Conservation (phyloP, 2,797 vertebrate genomes). For the Anguilla obscura region DNA sequence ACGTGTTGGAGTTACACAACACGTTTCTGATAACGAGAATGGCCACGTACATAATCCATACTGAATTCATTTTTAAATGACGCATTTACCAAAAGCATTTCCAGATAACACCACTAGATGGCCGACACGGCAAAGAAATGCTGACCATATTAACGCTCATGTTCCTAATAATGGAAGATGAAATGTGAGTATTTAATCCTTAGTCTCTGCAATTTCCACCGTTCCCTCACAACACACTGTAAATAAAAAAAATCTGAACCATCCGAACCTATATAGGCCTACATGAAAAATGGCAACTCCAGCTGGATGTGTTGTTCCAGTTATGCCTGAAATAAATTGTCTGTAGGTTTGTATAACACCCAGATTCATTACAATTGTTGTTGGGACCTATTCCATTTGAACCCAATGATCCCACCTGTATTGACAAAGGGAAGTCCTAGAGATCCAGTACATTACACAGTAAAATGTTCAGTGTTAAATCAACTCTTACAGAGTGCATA, state of each 20-base stretch:
- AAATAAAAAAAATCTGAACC: neutral
- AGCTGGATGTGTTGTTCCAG: neutral
- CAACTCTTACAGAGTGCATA: too few species aligned
- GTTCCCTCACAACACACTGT: neutral
- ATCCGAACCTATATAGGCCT: neutral
- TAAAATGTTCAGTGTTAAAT: too few species aligned
- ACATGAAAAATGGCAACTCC: neutral
- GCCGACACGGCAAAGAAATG: conserved; percentile 45
- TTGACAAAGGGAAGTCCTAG: neutral
- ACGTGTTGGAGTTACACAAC: neutral
- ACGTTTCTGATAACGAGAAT: neutral
- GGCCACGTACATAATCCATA: too few species aligned
- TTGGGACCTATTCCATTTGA: too few species aligned
- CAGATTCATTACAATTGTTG: neutral
- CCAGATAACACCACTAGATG: conserved; percentile 61
- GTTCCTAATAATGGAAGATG: neutral
- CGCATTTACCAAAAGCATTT: conserved; percentile 9
- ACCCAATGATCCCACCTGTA: neutral
- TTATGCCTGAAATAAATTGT: neutral
- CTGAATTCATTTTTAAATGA: neutral
- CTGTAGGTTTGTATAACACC: neutral
- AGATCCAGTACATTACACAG: neutral
- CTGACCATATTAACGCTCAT: neutral
- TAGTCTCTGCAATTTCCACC: neutral
- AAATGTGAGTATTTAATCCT: neutral